These are phyloP conservation scores for Drosophila oshimai DNA, from an alignment of 1,140 invertebrate genomes.

Conservation along the genomic window DNA sequence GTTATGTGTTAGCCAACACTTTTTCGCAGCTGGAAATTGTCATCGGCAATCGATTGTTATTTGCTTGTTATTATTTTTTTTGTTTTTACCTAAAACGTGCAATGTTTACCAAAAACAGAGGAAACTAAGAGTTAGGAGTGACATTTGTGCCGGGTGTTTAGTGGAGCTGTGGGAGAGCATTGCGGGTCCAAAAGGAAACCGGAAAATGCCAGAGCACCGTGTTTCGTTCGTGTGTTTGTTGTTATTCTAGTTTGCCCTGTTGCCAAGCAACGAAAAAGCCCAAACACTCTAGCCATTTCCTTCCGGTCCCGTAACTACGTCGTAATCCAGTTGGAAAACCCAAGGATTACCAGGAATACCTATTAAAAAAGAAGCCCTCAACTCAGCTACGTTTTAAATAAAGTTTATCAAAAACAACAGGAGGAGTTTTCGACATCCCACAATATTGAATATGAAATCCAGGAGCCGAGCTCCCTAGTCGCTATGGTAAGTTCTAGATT, in stretches of 20 bases:
- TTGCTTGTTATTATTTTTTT: conserved; percentile 9
- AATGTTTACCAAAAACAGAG: conserved; percentile 5
- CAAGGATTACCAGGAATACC: neutral
- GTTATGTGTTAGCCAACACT: neutral
- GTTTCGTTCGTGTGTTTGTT: conserved; percentile 53
- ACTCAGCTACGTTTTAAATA: too few relatives aligned
- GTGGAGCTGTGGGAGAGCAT: too few relatives aligned
- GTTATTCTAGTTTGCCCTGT: conserved; percentile 51
- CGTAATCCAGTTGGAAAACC: conserved; percentile 39
- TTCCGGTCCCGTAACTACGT: conserved; percentile 67
- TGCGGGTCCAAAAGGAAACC: neutral
- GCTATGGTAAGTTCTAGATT: conserved; percentile 32
- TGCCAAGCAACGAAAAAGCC: conserved; percentile 70
- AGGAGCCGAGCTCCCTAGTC: conserved; percentile 2
- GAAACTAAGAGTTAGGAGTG: neutral
- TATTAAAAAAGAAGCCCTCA: too few relatives aligned
- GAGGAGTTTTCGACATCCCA: neutral
- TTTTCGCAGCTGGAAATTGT: too few relatives aligned
- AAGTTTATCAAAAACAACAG: neutral
- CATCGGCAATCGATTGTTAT: too few relatives aligned
- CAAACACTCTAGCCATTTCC: conserved; percentile 73
- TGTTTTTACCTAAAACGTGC: neutral
- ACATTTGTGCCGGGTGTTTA: neutral
- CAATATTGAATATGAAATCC: conserved; percentile 5
- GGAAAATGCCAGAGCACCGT: conserved; percentile 1